These are phyloP conservation scores for Prorops nasuta DNA, from an alignment of 1,140 invertebrate species.

Conservation along the genomic window DNA sequence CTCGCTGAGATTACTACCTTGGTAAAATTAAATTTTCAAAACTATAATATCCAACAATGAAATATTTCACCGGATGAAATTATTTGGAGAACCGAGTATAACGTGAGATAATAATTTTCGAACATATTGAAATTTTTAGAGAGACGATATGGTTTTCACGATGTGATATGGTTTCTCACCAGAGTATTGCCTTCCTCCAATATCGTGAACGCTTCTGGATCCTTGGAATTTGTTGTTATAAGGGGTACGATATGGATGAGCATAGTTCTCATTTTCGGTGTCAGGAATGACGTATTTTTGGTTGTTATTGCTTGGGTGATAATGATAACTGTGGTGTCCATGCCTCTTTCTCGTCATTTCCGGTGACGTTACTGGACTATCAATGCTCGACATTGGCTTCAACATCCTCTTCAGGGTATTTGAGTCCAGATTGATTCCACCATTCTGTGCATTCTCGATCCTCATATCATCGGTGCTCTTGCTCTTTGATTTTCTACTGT, in stretches of 20 bases:
- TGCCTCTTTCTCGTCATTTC: slow-evolving; percentile 77
- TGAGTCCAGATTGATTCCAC: slow-evolving; percentile 66
- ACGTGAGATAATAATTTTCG: no score
- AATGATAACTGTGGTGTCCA: slow-evolving; percentile 60
- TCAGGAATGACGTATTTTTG: slow-evolving; percentile 55
- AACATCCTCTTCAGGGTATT: slow-evolving; percentile 91
- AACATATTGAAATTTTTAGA: no score
- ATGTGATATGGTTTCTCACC: no score
- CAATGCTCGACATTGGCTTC: slow-evolving; percentile 85
- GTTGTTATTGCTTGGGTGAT: slow-evolving; percentile 56
- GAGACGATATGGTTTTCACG: no score
- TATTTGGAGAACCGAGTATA: no score
- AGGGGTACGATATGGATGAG: slow-evolving; percentile 45
- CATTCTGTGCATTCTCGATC: slow-evolving; percentile 60
- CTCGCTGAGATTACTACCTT: no score
- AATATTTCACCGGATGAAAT: no score
- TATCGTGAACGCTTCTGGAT: slow-evolving; percentile 54
- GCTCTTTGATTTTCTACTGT: slow-evolving; percentile 67
- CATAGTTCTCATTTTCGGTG: slow-evolving; percentile 50
- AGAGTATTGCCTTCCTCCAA: slow-evolving; percentile 48
- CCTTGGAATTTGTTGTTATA: slow-evolving; percentile 59
- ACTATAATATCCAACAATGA: no score
- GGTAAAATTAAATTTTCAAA: no score
- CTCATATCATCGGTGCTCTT: slow-evolving; percentile 88
- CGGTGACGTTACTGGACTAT: slow-evolving; percentile 83